Evolutionary conservation across 2,888 invertebrate genomes (phyloP).

Genomic region (Cacoxenus indagator): DNA sequence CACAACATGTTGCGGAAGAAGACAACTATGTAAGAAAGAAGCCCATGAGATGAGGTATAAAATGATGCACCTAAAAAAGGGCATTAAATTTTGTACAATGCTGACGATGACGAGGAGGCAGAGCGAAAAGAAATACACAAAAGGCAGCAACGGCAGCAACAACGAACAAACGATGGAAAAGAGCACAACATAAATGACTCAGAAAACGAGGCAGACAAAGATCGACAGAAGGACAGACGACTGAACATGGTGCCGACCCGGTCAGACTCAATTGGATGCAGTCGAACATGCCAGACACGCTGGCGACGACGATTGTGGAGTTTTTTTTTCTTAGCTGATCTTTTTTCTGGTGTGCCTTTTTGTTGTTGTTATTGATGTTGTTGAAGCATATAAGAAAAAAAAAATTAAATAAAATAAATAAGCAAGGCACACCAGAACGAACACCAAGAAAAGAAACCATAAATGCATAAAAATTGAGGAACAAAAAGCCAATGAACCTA

Average conservation of each 20-base stretch:
- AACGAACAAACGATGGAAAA: conserved; percentile 27
- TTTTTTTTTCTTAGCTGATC: conserved; percentile 36
- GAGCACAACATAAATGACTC: conserved; percentile 35
- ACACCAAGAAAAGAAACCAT: conserved; percentile 41
- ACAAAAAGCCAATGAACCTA: conserved; percentile 59
- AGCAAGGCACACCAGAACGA: not conserved
- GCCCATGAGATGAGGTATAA: conserved; percentile 20
- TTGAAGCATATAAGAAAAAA: conserved; percentile 35
- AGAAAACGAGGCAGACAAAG: conserved; percentile 45
- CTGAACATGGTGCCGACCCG: conserved; percentile 19
- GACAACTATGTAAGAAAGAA: conserved; percentile 19
- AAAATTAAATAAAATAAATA: conserved; percentile 4
- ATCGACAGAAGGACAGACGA: conserved; percentile 36
- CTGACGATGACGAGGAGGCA: conserved; percentile 27
- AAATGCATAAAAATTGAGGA: conserved; percentile 58
- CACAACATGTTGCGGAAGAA: conserved; percentile 13
- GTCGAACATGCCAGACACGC: conserved; percentile 63
- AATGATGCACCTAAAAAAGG: not conserved
- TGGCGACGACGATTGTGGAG: conserved; percentile 69
- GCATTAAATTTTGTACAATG: conserved; percentile 35
- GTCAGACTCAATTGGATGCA: conserved; percentile 15
- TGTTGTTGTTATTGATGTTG: not conserved
- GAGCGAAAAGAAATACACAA: conserved; percentile 5
- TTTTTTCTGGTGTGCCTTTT: not conserved
- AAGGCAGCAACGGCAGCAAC: conserved; percentile 10